A percentile compares a stretch with the other conserved stretches of the same genome.
These are phyloP conservation scores for Anthoscopus minutus DNA, from an alignment of 2,113 vertebrate species.

Conservation along the genomic window DNA sequence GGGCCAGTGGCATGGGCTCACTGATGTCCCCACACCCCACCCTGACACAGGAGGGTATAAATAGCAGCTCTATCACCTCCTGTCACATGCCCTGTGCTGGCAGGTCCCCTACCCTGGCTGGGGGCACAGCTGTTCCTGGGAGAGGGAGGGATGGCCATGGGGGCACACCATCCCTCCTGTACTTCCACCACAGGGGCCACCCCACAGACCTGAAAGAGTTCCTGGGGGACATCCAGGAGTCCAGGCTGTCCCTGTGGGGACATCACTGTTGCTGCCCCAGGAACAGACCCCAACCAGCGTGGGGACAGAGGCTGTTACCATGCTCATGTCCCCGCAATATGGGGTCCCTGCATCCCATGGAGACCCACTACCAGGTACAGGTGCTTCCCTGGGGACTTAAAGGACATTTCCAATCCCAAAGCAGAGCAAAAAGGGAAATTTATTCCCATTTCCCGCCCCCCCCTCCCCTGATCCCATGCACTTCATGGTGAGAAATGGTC, in stretches of 20 bases:
- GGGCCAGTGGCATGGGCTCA: fast-evolving
- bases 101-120: not conserved
- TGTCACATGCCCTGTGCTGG: not conserved
- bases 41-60: not conserved
- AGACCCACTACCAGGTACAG: fast-evolving
- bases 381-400: not conserved
- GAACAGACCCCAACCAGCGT: not conserved
- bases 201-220: not conserved
- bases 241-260: fast-evolving
- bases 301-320: fast-evolving
- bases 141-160: fast-evolving
- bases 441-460: not conserved
- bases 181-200: not conserved
- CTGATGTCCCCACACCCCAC: not conserved
- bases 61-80: constrained; percentile 34
- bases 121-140: not conserved
- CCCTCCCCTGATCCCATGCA: fast-evolving
- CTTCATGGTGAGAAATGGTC: not conserved
- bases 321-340: fast-evolving
- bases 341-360: fast-evolving
- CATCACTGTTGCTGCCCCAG: fast-evolving
- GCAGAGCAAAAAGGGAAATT: not conserved
- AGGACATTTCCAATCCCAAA: not conserved
- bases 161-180: not conserved
- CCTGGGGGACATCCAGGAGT: not conserved